Evolutionary conservation across 2,888 invertebrate genomes (phyloP), one percentile per base, ranked within the genome.

Genomic region (Julus scanicus): DNA sequence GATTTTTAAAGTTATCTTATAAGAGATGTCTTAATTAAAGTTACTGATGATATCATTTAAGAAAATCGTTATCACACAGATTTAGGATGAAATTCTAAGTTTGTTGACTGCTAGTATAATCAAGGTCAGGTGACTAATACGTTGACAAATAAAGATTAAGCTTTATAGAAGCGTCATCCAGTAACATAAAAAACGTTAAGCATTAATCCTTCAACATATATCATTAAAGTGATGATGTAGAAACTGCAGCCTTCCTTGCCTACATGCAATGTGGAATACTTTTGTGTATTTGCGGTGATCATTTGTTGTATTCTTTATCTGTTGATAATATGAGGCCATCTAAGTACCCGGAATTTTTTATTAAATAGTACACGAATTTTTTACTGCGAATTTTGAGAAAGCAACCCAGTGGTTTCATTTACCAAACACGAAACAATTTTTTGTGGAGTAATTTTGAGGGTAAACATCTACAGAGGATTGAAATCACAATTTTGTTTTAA

Each of bases 311-410:
- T n/a, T n/a, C n/a, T 57, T 17, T 57, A 15, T n/a, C 57, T 5
- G n/a, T 57, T 17, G 57, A 57, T 71, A 71, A 71, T 29, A 71
- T 53, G 71, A 71, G 71, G 71, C 71, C 71, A 71, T 9, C 29
- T 4, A 71, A 71, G 29, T 6, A 71, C 71, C 29, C 3, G 2
- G 9, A 71, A 71, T 11, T 71, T 20, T 71, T 71, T 71, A 8
- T 8, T 8, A 29, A 71, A 71, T 9, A 29, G 29, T 11, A 20
- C 29, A 9, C 11, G 71, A 29, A 44, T 71, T 71, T 71, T 71
- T 63, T 71, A 11, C 29, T 71, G 2, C 20, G 20, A 20, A 20
- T 71, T 71, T 71, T 20, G 9, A 71, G 20, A 71, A 71, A 71
- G 71, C 29, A 29, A 11, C 71, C 71, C 71, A 71, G 20, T 71